Conservation (phyloP, 2,113 vertebrate genomes). For the Brachirus orientalis region DNA sequence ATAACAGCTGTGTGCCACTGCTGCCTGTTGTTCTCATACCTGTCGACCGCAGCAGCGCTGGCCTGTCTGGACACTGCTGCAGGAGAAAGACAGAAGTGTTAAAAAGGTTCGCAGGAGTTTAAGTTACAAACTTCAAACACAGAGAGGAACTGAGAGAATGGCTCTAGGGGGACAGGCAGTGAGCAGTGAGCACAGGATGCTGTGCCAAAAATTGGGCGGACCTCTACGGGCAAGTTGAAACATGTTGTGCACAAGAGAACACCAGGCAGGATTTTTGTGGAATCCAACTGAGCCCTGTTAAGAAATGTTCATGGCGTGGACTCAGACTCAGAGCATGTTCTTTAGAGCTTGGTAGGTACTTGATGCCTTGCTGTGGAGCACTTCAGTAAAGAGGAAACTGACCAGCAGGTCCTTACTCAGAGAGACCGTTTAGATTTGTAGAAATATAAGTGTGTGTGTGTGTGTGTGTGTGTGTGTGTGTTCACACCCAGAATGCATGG, state of each 20-base stretch:
- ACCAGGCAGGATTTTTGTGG: background rate
- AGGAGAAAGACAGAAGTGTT: background rate
- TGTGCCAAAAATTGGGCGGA: slow-evolving; percentile 54
- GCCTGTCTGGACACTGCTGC: slow-evolving; percentile 69
- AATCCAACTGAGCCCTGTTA: slow-evolving; percentile 11
- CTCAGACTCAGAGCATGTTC: no score
- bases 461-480: background rate
- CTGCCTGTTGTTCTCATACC: slow-evolving; percentile 71
- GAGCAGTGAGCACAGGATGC: background rate
- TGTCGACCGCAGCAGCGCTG: slow-evolving; percentile 77
- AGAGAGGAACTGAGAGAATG: no score
- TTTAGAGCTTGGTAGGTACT: background rate
- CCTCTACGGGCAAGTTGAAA: slow-evolving; percentile 62
- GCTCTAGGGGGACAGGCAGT: slow-evolving; percentile 7
- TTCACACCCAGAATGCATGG: slow-evolving; percentile 66
- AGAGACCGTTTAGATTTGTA: slow-evolving; percentile 6
- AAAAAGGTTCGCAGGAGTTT: background rate
- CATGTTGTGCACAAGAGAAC: slow-evolving; percentile 55
- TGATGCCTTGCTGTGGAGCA: slow-evolving; percentile 28
- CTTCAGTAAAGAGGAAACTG: background rate
- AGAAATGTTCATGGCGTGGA: background rate
- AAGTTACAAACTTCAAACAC: no score
- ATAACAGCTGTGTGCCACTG: slow-evolving; percentile 74
- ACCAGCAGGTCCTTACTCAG: background rate
- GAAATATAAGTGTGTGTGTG: background rate